Base-by-base conservation (phyloP, 1,140 invertebrate genomes). In the Drosophila suzukii region DNA sequence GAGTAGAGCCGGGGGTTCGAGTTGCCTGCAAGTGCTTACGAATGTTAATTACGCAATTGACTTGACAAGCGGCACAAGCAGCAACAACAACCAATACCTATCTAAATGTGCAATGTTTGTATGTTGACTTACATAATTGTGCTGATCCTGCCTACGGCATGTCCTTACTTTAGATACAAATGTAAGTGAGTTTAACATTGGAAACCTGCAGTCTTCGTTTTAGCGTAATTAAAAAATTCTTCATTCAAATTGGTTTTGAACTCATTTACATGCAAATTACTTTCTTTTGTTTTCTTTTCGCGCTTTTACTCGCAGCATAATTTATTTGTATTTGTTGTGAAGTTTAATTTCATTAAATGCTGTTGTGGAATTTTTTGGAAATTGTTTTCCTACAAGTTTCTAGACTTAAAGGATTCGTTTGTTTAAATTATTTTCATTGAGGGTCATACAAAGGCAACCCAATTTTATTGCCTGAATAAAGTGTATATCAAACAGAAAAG, bases 1-100 rank as follows among this genome's bases (percentile, higher is more conserved):
- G 46, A 70, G 61, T 75, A 47, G 55, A 13, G 27, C 27, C 17
- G 7, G 17, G 13, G 53, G 56, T 15, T 20, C 30, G 17, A 43
- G 27, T 38, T 38, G 27, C 65, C 60, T 36, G 38, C 51, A 41
- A 53, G 54, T 68, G 68, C 62, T 51, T 53, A 20, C 65, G 79
- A 71, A 82, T 88, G 83, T 82, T 88, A 86, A 88, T 86, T 83
- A 88, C 75, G 83, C 79, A 79, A 88, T 86, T 83, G 79, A 88
- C 75, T 88, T 83, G 85, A 86, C 83, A 66, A 66, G 68, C 59
- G 61, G 63, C 56, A 68, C 49, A 60, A 65, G 36, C 32, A 47
- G 30, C 43, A 47, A 6, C 51, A 71, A 43, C 68, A 73, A 44
- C 70, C 54, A 54, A 49, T 62, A 44, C 47, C 41, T 39, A 56